Evolutionary conservation across 1,140 invertebrate species (phyloP), one percentile per base, ranked within the genome.

Genomic region (Drosophila tsacasi): DNA sequence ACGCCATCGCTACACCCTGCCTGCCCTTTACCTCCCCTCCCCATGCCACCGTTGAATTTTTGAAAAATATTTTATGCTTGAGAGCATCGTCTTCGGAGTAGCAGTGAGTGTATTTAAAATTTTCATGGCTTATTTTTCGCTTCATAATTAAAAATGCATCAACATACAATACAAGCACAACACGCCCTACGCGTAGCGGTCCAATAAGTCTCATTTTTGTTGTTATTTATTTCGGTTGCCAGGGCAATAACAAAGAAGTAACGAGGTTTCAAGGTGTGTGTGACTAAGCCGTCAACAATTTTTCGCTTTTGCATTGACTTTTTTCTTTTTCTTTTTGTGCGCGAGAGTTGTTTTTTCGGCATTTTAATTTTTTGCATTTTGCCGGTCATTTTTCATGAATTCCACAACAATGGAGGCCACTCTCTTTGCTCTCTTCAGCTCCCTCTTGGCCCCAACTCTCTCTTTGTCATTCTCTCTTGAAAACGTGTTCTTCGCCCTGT

Each of bases 71-170:
- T 89, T 87, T 74, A 76, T 89, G 83, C 80, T 83, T 89, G 80
- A 89, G 73, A 89, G 83, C 69, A 73, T 61, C 71, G 52, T 61
- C 54, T 68, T 85, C 69, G 35, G 12, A 65, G 40, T 25, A 17
- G 21, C 35, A 39, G 54, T 7, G 19, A 55, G 52, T 55, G 74
- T 72, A 59, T 68, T 86, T 87, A 66, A 63, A 62, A 66, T 83
- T 83, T 85, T 73, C 61, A 79, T 73, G 60, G 63, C 50, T 87
- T 83, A 76, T 76, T 79, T 87, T 78, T 72, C 32, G 72, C 67
- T 67, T 89, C 61, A 80, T 89, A 87, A 87, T 87, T 89, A 87
- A 89, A 86, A 87, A 89, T 87, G 72, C 84, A 89, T 79, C 81
- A 83, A 23, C 78, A 75, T 65, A 80, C 81, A 61, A 67, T 54